Percentiles rank a stretch among this genome's conserved stretches.
Evolutionary conservation across 2,888 invertebrate species (phyloP).

Genomic region (Himalopsyche anomala): DNA sequence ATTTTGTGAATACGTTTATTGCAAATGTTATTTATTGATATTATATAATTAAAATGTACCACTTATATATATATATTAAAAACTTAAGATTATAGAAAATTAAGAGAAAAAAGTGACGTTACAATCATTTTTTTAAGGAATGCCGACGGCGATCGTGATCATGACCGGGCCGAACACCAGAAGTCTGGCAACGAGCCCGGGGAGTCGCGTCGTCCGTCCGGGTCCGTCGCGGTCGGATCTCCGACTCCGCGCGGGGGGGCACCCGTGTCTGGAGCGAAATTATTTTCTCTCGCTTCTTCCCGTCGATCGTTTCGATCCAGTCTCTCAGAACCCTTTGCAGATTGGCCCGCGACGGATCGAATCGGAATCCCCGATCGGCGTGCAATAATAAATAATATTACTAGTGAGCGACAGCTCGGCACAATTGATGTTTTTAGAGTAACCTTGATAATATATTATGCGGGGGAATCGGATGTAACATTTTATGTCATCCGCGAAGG

Average conservation of each 20-base stretch:
- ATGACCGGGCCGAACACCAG: not conserved
- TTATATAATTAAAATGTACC: slow-evolving; percentile 56
- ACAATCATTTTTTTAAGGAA: slow-evolving; percentile 64
- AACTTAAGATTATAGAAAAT: slow-evolving; percentile 39
- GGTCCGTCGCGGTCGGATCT: not conserved
- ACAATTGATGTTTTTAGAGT: slow-evolving; percentile 13
- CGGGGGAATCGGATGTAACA: not conserved
- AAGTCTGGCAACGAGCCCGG: not conserved
- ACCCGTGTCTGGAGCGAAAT: no score
- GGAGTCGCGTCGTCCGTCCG: no score
- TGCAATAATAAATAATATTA: not conserved
- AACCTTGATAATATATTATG: not conserved
- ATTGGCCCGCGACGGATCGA: not conserved
- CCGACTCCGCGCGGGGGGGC: not conserved
- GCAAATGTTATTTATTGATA: slow-evolving; percentile 64
- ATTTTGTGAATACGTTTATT: slow-evolving; percentile 8
- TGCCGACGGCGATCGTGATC: not conserved
- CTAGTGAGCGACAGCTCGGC: slow-evolving; percentile 25
- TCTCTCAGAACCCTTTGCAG: not conserved
- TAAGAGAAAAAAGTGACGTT: slow-evolving; percentile 64
- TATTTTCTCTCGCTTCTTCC: not conserved
- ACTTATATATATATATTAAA: slow-evolving; percentile 7
- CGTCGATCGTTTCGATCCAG: not conserved
- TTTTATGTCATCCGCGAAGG: no score
- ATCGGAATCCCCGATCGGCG: slow-evolving; percentile 4